Percentiles rank a stretch among this genome's conserved stretches.
Evolutionary conservation across 2,797 vertebrate species (phyloP).

Genomic region (Sphaeramia orbicularis): DNA sequence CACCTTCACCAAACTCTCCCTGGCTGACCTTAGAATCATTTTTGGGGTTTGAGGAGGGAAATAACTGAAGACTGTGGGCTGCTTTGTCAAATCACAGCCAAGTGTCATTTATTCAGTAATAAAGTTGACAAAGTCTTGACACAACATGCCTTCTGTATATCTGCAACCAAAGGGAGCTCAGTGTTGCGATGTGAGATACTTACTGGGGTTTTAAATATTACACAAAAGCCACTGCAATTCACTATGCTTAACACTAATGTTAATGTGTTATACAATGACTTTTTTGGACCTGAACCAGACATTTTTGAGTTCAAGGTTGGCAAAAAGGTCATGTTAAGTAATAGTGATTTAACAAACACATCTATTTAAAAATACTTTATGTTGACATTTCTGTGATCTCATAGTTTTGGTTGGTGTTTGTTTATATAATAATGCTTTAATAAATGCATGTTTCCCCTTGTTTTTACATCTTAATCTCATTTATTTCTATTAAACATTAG

Average conservation of each 20-base stretch:
- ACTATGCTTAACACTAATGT: no score
- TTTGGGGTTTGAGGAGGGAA: conserved; percentile 83
- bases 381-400: not conserved
- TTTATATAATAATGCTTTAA: conserved; percentile 9
- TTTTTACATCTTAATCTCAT: not conserved
- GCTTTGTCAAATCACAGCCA: not conserved
- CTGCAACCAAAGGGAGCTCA: no score
- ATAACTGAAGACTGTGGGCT: not conserved
- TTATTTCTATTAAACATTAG: no score
- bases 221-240: no score
- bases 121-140: not conserved
- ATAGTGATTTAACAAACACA: no score
- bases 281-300: no score
- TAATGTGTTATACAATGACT: no score
- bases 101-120: not conserved
- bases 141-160: not conserved
- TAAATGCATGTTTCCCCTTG: conserved; percentile 22
- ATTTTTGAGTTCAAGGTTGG: no score
- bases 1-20: conserved; percentile 88
- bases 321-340: no score
- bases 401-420: not conserved
- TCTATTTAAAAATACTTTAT: not conserved
- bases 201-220: no score
- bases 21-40: conserved; percentile 90
- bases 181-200: no score